Conservation (phyloP, 2,888 invertebrate genomes). For the Caenorhabditis macrosperma region DNA sequence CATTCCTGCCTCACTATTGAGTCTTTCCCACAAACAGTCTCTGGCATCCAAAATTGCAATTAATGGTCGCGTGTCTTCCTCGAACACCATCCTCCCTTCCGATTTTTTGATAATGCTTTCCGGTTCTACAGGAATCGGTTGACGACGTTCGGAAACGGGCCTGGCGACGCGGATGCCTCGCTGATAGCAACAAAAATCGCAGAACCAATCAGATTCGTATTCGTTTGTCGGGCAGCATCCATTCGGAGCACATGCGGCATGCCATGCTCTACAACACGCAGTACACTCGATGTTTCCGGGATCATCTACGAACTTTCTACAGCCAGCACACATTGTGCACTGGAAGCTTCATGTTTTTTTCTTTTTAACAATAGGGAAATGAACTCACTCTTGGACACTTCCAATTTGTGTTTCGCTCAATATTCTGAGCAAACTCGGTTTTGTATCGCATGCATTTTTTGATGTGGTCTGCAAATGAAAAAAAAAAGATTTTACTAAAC, state of each 20-base stretch:
- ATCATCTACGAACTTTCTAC: conserved; percentile 61
- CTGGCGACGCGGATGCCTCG: too few relatives aligned
- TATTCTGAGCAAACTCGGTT: neutral
- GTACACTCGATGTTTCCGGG: conserved; percentile 64
- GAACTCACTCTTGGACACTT: conserved; percentile 25
- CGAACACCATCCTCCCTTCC: too few relatives aligned
- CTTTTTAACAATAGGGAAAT: too few relatives aligned
- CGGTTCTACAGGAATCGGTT: too few relatives aligned
- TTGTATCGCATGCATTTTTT: conserved; percentile 47
- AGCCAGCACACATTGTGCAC: conserved; percentile 46
- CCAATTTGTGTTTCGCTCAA: conserved; percentile 9
- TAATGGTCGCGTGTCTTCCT: too few relatives aligned
- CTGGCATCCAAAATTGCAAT: neutral
- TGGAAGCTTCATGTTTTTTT: conserved; percentile 30
- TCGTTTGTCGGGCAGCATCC: conserved; percentile 13
- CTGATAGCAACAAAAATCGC: neutral
- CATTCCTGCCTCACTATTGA: conserved; percentile 13
- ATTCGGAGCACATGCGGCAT: conserved; percentile 62
- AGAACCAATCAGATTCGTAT: conserved; percentile 18
- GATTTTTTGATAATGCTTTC: too few relatives aligned
- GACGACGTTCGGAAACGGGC: too few relatives aligned
- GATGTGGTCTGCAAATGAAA: conserved; percentile 45
- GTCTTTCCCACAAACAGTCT: neutral
- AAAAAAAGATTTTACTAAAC: neutral
- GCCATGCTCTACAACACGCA: conserved; percentile 60